These are phyloP conservation scores for Aphelenchoides besseyi DNA, from an alignment of 1,140 invertebrate species.

Conservation along the genomic window DNA sequence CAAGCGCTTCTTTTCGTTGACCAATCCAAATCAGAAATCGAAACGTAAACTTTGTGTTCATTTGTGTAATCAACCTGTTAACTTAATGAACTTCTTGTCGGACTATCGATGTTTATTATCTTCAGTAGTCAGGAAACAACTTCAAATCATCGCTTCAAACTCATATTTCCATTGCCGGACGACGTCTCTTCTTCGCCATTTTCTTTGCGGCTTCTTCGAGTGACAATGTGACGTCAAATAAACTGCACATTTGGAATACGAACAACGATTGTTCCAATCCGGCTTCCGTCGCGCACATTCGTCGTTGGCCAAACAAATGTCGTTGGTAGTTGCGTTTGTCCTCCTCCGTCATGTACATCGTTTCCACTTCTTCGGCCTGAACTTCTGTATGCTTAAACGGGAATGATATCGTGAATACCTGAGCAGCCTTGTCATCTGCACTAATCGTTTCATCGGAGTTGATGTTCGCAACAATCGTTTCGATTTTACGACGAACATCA, in stretches of 20 bases:
- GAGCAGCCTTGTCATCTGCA: constrained; percentile 9
- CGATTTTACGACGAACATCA: neutral
- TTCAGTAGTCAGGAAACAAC: neutral
- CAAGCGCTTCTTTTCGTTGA: too few relatives aligned
- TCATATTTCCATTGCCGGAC: neutral
- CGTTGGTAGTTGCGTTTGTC: constrained; percentile 8
- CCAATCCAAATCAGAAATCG: too few relatives aligned
- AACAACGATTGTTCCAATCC: constrained; percentile 7
- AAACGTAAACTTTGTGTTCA: too few relatives aligned
- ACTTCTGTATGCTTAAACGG: neutral
- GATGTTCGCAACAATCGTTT: constrained; percentile 7
- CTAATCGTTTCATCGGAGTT: neutral
- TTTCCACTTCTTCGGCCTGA: constrained; percentile 18
- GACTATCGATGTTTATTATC: too few relatives aligned
- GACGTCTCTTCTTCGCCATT: neutral
- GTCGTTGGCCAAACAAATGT: constrained; percentile 7
- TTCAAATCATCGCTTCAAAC: neutral
- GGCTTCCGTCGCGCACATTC: neutral
- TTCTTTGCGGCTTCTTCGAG: neutral
- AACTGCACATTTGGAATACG: constrained; percentile 9
- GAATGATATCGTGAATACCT: neutral
- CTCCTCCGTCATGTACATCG: constrained; percentile 21
- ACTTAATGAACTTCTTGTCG: too few relatives aligned
- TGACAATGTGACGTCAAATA: neutral
- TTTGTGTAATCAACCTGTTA: too few relatives aligned